Conservation (phyloP, 2,888 invertebrate genomes). For the Listrodromus nycthemerus region DNA sequence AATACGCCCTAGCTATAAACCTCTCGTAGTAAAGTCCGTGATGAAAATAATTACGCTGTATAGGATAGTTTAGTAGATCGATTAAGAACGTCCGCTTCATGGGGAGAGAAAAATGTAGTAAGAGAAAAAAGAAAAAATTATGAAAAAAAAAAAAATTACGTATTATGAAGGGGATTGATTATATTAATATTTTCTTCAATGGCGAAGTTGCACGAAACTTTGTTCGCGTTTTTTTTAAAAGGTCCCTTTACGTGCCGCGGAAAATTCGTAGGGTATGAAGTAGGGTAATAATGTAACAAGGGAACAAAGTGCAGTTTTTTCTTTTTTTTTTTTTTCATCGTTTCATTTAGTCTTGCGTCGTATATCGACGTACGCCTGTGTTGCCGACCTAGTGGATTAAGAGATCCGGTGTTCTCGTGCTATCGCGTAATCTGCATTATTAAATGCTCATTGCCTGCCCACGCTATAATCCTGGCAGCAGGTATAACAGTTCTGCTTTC, state of each 20-base stretch:
- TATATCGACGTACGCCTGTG: constrained; percentile 12
- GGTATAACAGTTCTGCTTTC: constrained; percentile 15
- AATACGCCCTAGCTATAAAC: background rate
- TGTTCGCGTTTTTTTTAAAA: background rate
- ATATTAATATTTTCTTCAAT: constrained; percentile 15
- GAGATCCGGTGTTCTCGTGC: constrained; percentile 45
- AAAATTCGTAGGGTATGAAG: background rate
- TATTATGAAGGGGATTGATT: background rate
- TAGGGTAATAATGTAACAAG: background rate
- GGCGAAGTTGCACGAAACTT: background rate
- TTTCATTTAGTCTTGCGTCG: background rate
- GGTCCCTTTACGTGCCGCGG: background rate
- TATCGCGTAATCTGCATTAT: constrained; percentile 51
- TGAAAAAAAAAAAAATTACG: background rate
- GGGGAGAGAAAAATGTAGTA: constrained; percentile 1
- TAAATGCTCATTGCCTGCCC: constrained; percentile 34
- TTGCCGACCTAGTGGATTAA: constrained; percentile 27
- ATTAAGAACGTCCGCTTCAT: background rate
- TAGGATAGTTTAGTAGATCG: background rate
- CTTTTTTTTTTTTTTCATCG: background rate
- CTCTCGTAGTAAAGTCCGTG: background rate
- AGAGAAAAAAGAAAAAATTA: background rate
- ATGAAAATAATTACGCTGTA: constrained; percentile 2
- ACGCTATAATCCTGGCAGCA: background rate
- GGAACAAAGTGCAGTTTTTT: constrained; percentile 1